Evolutionary conservation across 1,140 invertebrate species (phyloP).

Genomic region (Trachymyrmex septentrionalis): DNA sequence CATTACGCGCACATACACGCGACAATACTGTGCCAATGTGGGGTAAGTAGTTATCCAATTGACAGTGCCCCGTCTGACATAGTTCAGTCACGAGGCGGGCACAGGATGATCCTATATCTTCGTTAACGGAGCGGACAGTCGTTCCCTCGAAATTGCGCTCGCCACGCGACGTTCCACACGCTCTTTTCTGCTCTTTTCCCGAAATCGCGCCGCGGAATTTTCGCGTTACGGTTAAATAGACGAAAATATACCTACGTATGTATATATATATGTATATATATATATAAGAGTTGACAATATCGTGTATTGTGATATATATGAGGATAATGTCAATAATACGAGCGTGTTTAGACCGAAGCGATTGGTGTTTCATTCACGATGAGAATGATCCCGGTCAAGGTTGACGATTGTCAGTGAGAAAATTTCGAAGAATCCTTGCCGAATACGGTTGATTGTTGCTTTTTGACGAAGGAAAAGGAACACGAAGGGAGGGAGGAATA

Average conservation of each 20-base stretch:
- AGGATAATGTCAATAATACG: constrained; percentile 31
- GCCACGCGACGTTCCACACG: constrained; percentile 15
- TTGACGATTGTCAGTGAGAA: constrained; percentile 62
- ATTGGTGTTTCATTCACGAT: constrained; percentile 43
- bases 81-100: constrained; percentile 84
- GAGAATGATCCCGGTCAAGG: constrained; percentile 48
- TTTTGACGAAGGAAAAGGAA: neutral
- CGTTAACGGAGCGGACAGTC: constrained; percentile 65
- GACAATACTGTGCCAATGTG: constrained; percentile 65
- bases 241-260: neutral
- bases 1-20: constrained; percentile 35
- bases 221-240: neutral
- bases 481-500: neutral
- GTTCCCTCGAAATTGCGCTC: constrained; percentile 24
- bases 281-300: neutral
- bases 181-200: neutral
- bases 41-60: constrained; percentile 86
- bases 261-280: neutral
- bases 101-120: constrained; percentile 82
- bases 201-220: neutral
- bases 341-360: neutral
- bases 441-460: neutral
- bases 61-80: constrained; percentile 83
- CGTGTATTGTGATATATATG: constrained; percentile 12
- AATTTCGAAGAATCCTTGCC: neutral